Evolutionary conservation across 2,113 vertebrate genomes (phyloP).

Genomic region (Saiga tatarica): DNA sequence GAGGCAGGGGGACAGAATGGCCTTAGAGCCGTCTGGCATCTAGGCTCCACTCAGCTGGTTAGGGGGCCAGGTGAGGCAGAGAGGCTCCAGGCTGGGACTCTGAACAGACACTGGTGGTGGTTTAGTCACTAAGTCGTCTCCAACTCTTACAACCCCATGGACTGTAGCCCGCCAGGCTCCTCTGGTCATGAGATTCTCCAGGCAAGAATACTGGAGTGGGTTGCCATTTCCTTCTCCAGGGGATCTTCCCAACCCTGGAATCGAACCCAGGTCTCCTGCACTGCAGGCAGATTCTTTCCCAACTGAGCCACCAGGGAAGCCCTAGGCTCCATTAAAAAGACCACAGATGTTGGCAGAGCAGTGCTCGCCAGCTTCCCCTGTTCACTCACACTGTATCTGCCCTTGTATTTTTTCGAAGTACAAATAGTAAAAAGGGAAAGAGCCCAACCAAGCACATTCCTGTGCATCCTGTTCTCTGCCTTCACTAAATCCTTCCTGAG

Average conservation of each 20-base stretch:
- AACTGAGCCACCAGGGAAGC: not conserved
- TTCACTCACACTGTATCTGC: not conserved
- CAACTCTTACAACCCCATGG: fast-evolving
- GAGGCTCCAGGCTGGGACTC: not conserved
- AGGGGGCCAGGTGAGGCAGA: not conserved
- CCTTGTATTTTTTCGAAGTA: not conserved
- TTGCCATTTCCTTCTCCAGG: not conserved
- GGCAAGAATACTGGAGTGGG: not conserved
- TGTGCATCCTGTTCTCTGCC: not conserved
- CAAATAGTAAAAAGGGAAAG: not conserved
- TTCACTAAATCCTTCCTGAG: not conserved
- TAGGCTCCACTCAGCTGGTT: not conserved
- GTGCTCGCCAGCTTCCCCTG: not conserved
- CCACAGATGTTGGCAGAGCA: fast-evolving
- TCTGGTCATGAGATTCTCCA: not conserved
- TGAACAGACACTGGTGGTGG: not conserved
- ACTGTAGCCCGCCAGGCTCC: not conserved
- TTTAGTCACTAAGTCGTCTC: not conserved
- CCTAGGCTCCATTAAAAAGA: not conserved
- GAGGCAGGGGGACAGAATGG: not conserved
- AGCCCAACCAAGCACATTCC: not conserved
- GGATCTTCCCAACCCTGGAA: not conserved
- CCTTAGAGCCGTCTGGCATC: not conserved
- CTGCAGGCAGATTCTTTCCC: not conserved
- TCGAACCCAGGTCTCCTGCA: not conserved